phyloP scores from a whole-genome alignment of 2,797 vertebrate species.

The Notoglanidium macrostoma region DNA sequence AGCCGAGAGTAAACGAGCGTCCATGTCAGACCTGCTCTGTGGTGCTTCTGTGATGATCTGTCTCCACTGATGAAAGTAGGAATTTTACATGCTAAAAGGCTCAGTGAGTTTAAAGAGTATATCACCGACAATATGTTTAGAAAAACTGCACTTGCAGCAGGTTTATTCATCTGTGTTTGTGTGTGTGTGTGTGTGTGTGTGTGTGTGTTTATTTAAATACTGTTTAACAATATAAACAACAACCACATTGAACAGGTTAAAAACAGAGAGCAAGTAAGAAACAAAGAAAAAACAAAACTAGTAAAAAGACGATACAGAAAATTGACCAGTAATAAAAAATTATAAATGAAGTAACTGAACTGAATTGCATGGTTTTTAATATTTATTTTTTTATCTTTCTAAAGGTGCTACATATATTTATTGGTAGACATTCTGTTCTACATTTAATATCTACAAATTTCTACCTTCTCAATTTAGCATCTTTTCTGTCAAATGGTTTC shows the following conservation, averaged over 20 bases:
- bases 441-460: not conserved
- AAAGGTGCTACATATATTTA: not conserved
- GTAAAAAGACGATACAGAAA: not conserved
- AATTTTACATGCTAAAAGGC: not conserved
- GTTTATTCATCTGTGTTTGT: not conserved
- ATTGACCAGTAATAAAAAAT: not conserved
- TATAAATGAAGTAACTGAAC: not conserved
- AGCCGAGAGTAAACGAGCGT: not conserved
- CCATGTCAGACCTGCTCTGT: not conserved
- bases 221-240: not conserved
- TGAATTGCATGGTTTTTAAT: not conserved
- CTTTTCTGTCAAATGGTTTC: not conserved
- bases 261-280: not conserved
- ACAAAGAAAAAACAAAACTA: not conserved
- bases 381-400: not conserved
- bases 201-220: not conserved
- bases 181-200: not conserved
- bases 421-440: not conserved
- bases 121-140: not conserved
- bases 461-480: not conserved
- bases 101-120: not conserved
- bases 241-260: not conserved
- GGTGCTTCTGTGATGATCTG: not conserved
- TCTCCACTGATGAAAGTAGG: not conserved
- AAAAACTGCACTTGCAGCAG: not conserved